phyloP scores from a whole-genome alignment of 2,888 invertebrate genomes.

The Anodontia alba region DNA sequence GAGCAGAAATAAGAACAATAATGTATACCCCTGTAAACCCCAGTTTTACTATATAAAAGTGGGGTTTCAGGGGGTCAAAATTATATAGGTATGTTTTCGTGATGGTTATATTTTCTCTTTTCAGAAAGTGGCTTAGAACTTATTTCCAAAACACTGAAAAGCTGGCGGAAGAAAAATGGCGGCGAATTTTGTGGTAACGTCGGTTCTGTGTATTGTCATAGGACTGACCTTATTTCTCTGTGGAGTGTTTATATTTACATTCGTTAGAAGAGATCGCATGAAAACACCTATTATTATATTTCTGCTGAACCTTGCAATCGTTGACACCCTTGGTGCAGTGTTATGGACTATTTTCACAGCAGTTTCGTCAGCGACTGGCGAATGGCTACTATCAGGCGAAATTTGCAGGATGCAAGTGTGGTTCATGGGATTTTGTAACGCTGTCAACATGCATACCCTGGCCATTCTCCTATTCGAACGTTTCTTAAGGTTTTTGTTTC shows the following conservation, averaged over 20 bases:
- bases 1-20: no score
- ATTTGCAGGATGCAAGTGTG: slow-evolving; percentile 69
- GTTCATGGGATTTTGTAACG: slow-evolving; percentile 61
- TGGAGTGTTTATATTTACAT: slow-evolving; percentile 51
- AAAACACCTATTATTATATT: slow-evolving; percentile 55
- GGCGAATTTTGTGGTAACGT: slow-evolving; percentile 27
- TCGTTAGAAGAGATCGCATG: slow-evolving; percentile 51
- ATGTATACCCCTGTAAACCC: no score
- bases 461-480: slow-evolving; percentile 67
- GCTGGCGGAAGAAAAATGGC: no score
- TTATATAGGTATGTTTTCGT: no score
- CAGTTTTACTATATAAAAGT: no score
- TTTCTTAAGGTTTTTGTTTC: slow-evolving; percentile 65
- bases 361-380: slow-evolving; percentile 52
- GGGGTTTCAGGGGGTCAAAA: no score
- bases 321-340: slow-evolving; percentile 63
- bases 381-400: slow-evolving; percentile 58
- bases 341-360: slow-evolving; percentile 68
- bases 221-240: slow-evolving; percentile 46
- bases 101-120: no score
- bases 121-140: no score
- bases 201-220: slow-evolving; percentile 38
- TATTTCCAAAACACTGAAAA: no score
- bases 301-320: slow-evolving; percentile 54
- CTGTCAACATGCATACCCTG: slow-evolving; percentile 68